These are phyloP conservation scores for Rhea americana DNA, from an alignment of 2,113 vertebrate species.

Conservation along the genomic window DNA sequence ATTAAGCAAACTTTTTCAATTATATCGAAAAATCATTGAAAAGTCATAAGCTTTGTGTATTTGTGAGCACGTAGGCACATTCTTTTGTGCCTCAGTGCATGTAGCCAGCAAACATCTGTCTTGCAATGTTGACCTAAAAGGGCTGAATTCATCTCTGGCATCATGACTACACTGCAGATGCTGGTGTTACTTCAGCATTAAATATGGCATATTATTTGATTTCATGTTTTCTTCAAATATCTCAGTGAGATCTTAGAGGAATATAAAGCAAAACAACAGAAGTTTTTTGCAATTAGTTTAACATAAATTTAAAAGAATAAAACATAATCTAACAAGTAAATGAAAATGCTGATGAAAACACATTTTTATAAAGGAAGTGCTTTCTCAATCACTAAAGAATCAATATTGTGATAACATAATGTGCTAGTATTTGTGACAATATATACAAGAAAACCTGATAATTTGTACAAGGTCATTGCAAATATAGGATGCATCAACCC, in stretches of 20 bases:
- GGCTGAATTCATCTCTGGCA: neutral
- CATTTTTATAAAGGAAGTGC: neutral
- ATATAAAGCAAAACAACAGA: neutral
- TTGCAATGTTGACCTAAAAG: neutral
- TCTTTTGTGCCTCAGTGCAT: neutral
- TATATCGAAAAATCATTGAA: neutral
- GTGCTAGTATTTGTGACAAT: neutral
- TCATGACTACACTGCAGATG: neutral
- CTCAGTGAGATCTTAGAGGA: neutral
- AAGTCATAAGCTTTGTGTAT: neutral
- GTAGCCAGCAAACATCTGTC: neutral
- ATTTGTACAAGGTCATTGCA: constrained; percentile 73
- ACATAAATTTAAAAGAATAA: neutral
- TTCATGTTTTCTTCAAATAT: neutral
- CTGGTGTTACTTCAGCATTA: neutral
- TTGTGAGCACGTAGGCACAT: neutral
- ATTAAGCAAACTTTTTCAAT: neutral
- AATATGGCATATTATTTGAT: neutral
- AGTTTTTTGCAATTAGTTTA: neutral
- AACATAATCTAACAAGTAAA: neutral
- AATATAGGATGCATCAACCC: constrained; percentile 66
- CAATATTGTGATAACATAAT: neutral
- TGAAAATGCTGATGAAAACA: neutral
- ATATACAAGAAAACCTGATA: neutral
- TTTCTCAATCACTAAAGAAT: neutral